Evolutionary conservation across 2,797 vertebrate species (phyloP).

Genomic region (Bradypus variegatus): DNA sequence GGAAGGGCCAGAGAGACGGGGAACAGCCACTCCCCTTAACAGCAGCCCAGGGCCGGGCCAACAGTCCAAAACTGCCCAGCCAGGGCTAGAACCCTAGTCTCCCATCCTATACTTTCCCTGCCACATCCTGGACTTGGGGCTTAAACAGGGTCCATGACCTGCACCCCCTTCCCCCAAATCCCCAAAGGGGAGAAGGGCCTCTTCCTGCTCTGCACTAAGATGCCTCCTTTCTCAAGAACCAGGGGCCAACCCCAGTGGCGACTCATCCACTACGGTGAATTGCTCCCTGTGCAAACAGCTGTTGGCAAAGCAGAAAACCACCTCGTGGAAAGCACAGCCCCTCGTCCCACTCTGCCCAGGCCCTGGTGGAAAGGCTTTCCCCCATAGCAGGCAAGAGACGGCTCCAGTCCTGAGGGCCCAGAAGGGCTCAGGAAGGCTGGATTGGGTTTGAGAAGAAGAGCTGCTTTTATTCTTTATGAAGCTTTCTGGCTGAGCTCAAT

Average conservation of each 20-base stretch:
- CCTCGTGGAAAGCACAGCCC: neutral
- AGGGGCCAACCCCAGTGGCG: neutral
- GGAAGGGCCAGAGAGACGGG: neutral
- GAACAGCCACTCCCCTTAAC: fast-evolving
- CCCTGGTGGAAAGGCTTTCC: neutral
- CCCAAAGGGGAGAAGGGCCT: neutral
- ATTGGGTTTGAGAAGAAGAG: neutral
- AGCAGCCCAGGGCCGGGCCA: neutral
- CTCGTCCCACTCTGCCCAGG: too few species aligned
- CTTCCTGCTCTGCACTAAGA: too few species aligned
- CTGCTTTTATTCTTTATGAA: neutral
- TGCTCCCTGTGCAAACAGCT: neutral
- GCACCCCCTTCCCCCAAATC: too few species aligned
- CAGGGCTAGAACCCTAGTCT: neutral
- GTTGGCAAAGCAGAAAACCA: neutral
- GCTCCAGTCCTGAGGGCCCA: neutral
- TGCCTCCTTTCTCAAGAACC: neutral
- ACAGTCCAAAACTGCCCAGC: neutral
- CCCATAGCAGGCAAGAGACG: neutral
- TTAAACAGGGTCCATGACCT: neutral
- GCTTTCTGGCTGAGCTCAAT: neutral
- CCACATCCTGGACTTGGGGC: fast-evolving
- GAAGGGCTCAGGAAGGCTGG: neutral
- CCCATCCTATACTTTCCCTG: too few species aligned
- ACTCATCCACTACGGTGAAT: neutral